Evolutionary conservation across 2,888 invertebrate genomes (phyloP).

Genomic region (Physocephala rufipes): DNA sequence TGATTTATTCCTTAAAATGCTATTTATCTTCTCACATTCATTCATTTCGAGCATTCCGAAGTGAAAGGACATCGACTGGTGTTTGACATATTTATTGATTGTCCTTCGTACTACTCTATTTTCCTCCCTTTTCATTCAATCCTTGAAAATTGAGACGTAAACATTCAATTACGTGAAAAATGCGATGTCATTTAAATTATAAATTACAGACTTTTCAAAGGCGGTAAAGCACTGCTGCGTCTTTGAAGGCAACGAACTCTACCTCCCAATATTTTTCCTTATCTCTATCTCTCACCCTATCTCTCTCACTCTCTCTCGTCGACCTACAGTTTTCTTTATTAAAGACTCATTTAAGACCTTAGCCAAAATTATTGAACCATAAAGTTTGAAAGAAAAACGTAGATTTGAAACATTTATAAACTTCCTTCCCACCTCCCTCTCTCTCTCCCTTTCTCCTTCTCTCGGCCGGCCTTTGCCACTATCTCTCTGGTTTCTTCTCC

Average conservation of each 20-base stretch:
- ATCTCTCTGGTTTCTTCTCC: too few relatives aligned
- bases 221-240: too few relatives aligned
- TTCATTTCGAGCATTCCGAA: too few relatives aligned
- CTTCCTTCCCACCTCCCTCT: too few relatives aligned
- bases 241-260: too few relatives aligned
- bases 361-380: not conserved
- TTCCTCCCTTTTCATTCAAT: not conserved
- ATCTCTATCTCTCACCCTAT: conserved; percentile 1
- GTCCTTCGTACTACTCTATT: too few relatives aligned
- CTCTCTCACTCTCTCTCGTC: too few relatives aligned
- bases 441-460: too few relatives aligned
- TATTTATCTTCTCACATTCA: too few relatives aligned
- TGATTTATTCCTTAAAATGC: too few relatives aligned
- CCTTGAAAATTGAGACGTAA: conserved; percentile 29
- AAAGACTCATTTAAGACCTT: not conserved
- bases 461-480: not conserved
- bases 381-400: not conserved
- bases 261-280: not conserved
- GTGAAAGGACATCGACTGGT: too few relatives aligned
- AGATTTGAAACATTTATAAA: not conserved
- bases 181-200: conserved; percentile 21
- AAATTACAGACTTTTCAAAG: conserved; percentile 6
- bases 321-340: not conserved
- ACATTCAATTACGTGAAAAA: conserved; percentile 27
- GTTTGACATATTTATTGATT: too few relatives aligned